phyloP scores from a whole-genome alignment of 2,888 invertebrate genomes.

The Ophion slaviceki region DNA sequence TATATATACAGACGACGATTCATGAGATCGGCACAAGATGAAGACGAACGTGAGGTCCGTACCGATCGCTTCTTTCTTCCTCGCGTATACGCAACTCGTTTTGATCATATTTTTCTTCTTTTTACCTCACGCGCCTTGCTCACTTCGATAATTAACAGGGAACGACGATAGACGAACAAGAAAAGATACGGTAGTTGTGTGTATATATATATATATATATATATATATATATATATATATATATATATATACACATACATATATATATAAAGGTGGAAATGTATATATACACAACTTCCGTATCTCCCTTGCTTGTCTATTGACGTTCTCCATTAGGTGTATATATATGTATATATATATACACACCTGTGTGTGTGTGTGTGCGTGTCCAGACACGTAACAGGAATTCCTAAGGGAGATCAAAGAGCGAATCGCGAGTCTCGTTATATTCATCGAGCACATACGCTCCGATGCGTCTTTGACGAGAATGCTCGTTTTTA shows the following conservation, averaged over 20 bases:
- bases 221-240: too few relatives aligned
- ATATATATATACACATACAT: too few relatives aligned
- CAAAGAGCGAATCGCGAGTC: constrained; percentile 51
- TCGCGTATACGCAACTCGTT: constrained; percentile 37
- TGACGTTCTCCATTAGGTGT: background rate
- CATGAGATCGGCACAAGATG: constrained; percentile 63
- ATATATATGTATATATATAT: background rate
- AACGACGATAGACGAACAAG: constrained; percentile 66
- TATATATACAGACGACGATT: constrained; percentile 16
- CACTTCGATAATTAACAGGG: constrained; percentile 68
- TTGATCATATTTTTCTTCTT: constrained; percentile 44
- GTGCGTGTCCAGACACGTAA: too few relatives aligned
- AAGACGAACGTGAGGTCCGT: constrained; percentile 67
- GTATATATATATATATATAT: constrained; percentile 21
- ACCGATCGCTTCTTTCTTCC: constrained; percentile 57
- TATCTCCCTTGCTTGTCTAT: background rate
- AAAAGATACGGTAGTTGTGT: constrained; percentile 46
- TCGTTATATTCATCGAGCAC: constrained; percentile 49
- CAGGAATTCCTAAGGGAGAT: constrained; percentile 54
- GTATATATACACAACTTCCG: too few relatives aligned
- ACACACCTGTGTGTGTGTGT: too few relatives aligned
- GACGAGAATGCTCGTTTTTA: background rate
- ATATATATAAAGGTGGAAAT: too few relatives aligned
- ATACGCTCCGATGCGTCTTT: background rate
- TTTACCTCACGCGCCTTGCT: constrained; percentile 47